Evolutionary conservation across 2,113 vertebrate genomes (phyloP), one percentile per base, ranked within the genome.

Genomic region (Aplodontia rufa): DNA sequence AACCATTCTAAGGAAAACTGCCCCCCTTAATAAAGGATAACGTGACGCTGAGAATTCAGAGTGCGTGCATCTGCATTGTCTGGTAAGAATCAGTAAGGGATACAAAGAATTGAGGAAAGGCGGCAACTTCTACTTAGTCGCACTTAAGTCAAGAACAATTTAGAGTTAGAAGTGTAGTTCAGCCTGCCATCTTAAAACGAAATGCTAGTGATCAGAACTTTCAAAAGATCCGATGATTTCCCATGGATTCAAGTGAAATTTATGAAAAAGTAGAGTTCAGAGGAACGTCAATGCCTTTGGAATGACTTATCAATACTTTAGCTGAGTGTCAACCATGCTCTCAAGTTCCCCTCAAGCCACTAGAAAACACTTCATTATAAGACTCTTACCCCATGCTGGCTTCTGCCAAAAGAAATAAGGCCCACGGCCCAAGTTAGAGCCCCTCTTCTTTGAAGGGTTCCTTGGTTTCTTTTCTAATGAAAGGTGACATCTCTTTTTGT

Each of bases 1-100:
- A 85, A 85, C 45, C 6, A 0, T 40, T 90, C 28, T n/a, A 68
- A 96, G 84, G 51, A 93, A 95, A 97, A 90, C n/a, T n/a, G 20
- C 20, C 45, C 32, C 35, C 17, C 26, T 51, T 40, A 83, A 83
- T 30, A 75, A 95, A 94, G 26, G 37, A 58, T 76, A 90, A 64
- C 26, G 90, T 95, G 55, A 32, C 17, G 81, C 79, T 72, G 85
- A 69, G 49, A 93, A 76, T 81, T 92, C 72, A 26, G 42, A 72
- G 37, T 40, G 28, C 78, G 62, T 45, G 66, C 28, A 69, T 47
- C 90, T 42, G 37, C 20, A 62, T 0, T 19, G 71, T 78, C 85
- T 87, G 47, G 22, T 86, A 87, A 86, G 74, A 94, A 80, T 69
- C 91, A 72, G 58, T 80, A 78, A n/a, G n/a, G 49, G 45, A 37